Evolutionary conservation across 2,888 invertebrate genomes (phyloP).

Genomic region (Sphaerophoria rueppellii): DNA sequence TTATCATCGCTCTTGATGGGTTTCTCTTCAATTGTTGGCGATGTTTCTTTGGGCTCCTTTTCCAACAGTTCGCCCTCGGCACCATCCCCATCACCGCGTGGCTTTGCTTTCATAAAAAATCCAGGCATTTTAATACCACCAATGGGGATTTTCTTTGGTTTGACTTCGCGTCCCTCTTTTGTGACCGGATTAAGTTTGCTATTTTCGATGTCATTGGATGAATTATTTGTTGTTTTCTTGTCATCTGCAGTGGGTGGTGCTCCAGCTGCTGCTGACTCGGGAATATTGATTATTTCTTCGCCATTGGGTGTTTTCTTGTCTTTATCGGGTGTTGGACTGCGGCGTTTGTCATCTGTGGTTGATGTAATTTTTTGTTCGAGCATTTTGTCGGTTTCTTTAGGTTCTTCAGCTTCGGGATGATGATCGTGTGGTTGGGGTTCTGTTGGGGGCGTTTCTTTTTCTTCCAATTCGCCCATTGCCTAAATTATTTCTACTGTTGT

Average conservation of each 20-base stretch:
- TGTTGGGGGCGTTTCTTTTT: slow-evolving; percentile 81
- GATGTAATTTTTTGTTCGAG: slow-evolving; percentile 75
- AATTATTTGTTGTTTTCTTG: slow-evolving; percentile 42
- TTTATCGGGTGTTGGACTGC: slow-evolving; percentile 77
- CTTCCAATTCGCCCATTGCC: slow-evolving; percentile 81
- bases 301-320: slow-evolving; percentile 76
- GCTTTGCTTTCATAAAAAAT: slow-evolving; percentile 90
- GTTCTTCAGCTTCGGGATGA: slow-evolving; percentile 80
- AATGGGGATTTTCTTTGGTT: slow-evolving; percentile 92
- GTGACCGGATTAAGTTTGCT: slow-evolving; percentile 80
- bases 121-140: slow-evolving; percentile 95
- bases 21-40: slow-evolving; percentile 73
- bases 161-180: slow-evolving; percentile 88
- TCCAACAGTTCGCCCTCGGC: slow-evolving; percentile 83
- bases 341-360: slow-evolving; percentile 72
- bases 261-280: slow-evolving; percentile 73
- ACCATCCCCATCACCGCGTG: slow-evolving; percentile 85
- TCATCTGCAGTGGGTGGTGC: slow-evolving; percentile 57
- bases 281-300: slow-evolving; percentile 81
- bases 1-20: slow-evolving; percentile 77
- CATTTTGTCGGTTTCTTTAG: slow-evolving; percentile 82
- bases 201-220: slow-evolving; percentile 76
- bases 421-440: slow-evolving; percentile 76
- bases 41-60: slow-evolving; percentile 81
- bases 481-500: slow-evolving; percentile 37